phyloP scores from a whole-genome alignment of 2,888 invertebrate species.

The Tupiocoris notatus region DNA sequence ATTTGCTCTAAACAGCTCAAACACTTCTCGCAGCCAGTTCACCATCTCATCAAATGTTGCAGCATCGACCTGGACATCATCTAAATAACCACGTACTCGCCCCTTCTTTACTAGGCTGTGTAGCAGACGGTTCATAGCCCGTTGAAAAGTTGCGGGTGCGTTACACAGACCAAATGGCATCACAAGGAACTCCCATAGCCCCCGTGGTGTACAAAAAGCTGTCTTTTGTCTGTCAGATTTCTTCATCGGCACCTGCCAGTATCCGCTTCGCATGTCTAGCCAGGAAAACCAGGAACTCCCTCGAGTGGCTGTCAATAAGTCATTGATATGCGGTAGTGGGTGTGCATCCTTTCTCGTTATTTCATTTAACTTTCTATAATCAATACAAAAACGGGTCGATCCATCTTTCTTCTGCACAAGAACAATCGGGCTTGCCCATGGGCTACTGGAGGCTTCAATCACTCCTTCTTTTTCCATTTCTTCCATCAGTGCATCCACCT shows the following conservation, averaged over 20 bases:
- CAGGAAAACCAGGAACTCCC: constrained; percentile 6
- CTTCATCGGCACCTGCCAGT: constrained; percentile 14
- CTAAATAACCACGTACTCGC: not conserved
- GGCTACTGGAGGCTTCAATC: constrained; percentile 51
- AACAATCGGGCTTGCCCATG: constrained; percentile 52
- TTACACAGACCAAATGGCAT: constrained; percentile 3
- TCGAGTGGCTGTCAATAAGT: not conserved
- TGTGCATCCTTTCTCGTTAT: constrained; percentile 8
- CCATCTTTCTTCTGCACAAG: constrained; percentile 50
- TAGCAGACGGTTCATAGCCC: not conserved
- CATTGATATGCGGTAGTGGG: constrained; percentile 2
- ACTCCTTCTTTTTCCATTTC: constrained; percentile 50
- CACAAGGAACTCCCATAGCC: constrained; percentile 8
- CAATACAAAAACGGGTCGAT: constrained; percentile 53
- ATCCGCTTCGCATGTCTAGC: not conserved
- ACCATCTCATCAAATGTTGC: not conserved
- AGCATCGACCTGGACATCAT: constrained; percentile 12
- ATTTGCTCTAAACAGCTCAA: not conserved
- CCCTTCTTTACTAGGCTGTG: not conserved
- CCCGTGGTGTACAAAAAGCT: not conserved
- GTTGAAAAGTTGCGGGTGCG: constrained; percentile 1
- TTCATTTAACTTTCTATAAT: constrained; percentile 53
- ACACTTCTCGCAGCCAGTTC: not conserved
- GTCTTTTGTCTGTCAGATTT: not conserved
- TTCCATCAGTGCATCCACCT: not conserved